Conservation (phyloP, 2,888 invertebrate species). For the Rosalia funebris region DNA sequence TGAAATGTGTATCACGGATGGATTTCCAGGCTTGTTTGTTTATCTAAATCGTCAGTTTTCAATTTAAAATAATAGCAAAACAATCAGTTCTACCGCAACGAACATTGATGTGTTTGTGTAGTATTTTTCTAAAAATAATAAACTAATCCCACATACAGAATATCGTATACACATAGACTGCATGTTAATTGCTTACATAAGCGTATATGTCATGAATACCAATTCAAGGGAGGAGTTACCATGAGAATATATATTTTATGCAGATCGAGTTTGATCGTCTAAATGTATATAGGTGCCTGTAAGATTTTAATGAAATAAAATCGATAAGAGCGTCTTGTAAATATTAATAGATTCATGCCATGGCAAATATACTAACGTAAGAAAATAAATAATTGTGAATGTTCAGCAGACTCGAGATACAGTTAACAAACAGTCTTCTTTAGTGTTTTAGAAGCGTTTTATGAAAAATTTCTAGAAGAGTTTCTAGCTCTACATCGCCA, state of each 20-base stretch:
- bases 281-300: conserved; percentile 19
- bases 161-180: conserved; percentile 12
- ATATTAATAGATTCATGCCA: conserved; percentile 13
- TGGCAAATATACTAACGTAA: no score
- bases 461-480: no score
- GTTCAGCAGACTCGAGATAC: no score
- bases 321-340: conserved; percentile 12
- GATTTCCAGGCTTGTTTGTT: conserved; percentile 1
- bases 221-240: conserved; percentile 27
- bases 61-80: conserved; percentile 3
- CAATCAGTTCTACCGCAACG: neutral
- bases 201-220: conserved; percentile 35
- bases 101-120: conserved; percentile 7
- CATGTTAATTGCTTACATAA: conserved; percentile 39
- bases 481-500: no score
- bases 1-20: neutral
- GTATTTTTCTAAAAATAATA: conserved; percentile 23
- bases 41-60: neutral
- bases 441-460: no score
- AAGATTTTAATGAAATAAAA: conserved; percentile 24
- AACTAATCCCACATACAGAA: conserved; percentile 3
- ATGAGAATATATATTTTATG: conserved; percentile 34
- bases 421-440: no score
- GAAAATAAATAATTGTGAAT: no score
- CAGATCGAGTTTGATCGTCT: conserved; percentile 29